Base-by-base conservation (phyloP, 2,113 vertebrate genomes). In the Psephotus haematonotus region DNA sequence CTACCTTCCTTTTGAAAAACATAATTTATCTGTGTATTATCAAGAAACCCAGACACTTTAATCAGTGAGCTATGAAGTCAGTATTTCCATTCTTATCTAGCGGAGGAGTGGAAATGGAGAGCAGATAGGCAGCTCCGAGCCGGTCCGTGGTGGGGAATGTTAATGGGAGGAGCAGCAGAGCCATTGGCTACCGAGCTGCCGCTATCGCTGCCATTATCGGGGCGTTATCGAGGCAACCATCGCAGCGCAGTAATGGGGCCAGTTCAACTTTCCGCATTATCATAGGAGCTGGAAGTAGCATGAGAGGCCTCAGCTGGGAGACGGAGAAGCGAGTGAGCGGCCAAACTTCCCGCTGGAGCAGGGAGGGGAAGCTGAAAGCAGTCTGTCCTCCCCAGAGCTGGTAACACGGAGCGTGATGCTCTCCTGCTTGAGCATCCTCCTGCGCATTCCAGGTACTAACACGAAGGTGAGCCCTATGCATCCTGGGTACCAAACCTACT, bases 11-110 rank as follows among this genome's bases (percentile, higher is more conserved):
- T 98, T 98, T 98, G 97, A 98, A 99, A 99, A 99, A 99, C 99
- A 99, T 99, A 99, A 99, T 99, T 99, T 99, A 99, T 99, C 99
- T 99, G 99, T 98, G 99, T 99, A 99, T 99, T 99, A 99, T 99
- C 99, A 99, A 99, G 99, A 99, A 99, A 99, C 99, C 99, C 99
- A 99, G 99, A 99, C 99, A 99, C 99, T 99, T 99, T 99, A 99
- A 99, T 99, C 99, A 99, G 99, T 99, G 99, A 99, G 99, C 99
- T 99, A 99, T 99, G 99, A 99, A 99, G 99, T 99, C 99, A 99
- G 99, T 99, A 99, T 99, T 99, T 99, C 99, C 99, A 99, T 99
- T 98, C 99, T 99, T 99, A 99, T 99, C 99, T 99, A 98, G 98
- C 98, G 99, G 99, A 99, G 99, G 99, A 99, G 99, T 99, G 99